A percentile compares a stretch with the other conserved stretches of the same genome.
Evolutionary conservation across 2,797 vertebrate genomes (phyloP).

Genomic region (Dermochelys coriacea): DNA sequence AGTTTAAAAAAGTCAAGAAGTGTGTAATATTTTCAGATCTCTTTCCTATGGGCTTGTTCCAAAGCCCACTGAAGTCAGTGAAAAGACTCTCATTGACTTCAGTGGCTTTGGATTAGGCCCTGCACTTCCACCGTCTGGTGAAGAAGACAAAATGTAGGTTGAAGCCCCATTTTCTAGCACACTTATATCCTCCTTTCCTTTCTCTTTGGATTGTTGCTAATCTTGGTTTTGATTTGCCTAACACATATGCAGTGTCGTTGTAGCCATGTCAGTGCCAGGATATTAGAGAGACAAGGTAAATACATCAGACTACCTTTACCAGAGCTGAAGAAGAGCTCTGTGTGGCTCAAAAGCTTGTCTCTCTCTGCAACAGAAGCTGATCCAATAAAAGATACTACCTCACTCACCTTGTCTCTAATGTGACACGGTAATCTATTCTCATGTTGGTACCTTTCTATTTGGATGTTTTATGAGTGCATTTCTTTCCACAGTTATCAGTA

Average conservation of each 20-base stretch:
- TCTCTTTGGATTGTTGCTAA: constrained; percentile 10
- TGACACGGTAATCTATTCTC: constrained; percentile 44
- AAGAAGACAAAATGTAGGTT: constrained; percentile 42
- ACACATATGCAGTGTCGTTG: background rate
- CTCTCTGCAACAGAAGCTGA: background rate
- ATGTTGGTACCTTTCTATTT: constrained; percentile 42
- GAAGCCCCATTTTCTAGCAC: constrained; percentile 41
- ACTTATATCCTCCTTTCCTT: background rate
- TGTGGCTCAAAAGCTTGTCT: background rate
- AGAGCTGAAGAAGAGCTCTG: background rate
- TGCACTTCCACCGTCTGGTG: constrained; percentile 2
- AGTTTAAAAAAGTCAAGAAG: constrained; percentile 29
- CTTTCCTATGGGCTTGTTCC: constrained; percentile 26
- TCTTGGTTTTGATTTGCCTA: constrained; percentile 11
- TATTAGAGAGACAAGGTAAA: background rate
- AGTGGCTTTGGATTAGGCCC: background rate
- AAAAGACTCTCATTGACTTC: background rate
- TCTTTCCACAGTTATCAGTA: constrained; percentile 25
- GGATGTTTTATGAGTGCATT: constrained; percentile 9
- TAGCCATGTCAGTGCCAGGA: background rate
- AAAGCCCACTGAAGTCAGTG: background rate
- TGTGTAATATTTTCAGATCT: constrained; percentile 54
- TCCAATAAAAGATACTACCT: background rate
- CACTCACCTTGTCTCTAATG: background rate
- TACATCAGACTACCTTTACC: background rate